Conservation (phyloP, 2,888 invertebrate species). For the Cyclophora albipunctata region DNA sequence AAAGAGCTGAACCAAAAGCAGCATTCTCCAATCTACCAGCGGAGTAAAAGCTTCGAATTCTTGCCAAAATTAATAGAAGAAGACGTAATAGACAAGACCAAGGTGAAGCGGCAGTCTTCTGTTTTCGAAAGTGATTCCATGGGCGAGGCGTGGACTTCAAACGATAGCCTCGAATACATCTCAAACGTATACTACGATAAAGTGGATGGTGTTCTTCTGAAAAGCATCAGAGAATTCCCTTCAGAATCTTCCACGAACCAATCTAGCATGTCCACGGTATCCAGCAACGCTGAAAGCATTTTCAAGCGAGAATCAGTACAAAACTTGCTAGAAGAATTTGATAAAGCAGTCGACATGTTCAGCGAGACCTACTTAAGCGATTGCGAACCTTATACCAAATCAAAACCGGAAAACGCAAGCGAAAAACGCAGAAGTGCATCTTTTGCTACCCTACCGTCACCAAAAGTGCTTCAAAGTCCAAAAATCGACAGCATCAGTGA, state of each 20-base stretch:
- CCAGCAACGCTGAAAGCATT: conserved; percentile 48
- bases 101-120: conserved; percentile 42
- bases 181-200: conserved; percentile 56
- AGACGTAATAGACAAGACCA: conserved; percentile 28
- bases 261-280: conserved; percentile 17
- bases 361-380: conserved; percentile 64
- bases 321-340: conserved; percentile 55
- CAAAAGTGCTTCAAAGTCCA: conserved; percentile 54
- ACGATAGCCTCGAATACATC: conserved; percentile 56
- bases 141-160: conserved; percentile 52
- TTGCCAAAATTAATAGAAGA: conserved; percentile 54
- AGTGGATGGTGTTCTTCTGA: conserved; percentile 48
- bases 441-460: conserved; percentile 52
- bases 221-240: conserved; percentile 52
- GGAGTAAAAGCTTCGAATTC: conserved; percentile 68
- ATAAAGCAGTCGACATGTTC: conserved; percentile 61
- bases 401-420: conserved; percentile 27
- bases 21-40: conserved; percentile 42
- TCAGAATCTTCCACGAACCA: conserved; percentile 28
- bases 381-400: conserved; percentile 59
- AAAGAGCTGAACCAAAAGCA: conserved; percentile 43
- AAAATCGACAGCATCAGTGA: conserved; percentile 58
- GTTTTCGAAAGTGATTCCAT: conserved; percentile 54
- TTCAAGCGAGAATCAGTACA: conserved; percentile 54
- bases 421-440: conserved; percentile 59